These are phyloP conservation scores for Synanthedon tipuliformis DNA, from an alignment of 2,888 invertebrate genomes.

Conservation along the genomic window DNA sequence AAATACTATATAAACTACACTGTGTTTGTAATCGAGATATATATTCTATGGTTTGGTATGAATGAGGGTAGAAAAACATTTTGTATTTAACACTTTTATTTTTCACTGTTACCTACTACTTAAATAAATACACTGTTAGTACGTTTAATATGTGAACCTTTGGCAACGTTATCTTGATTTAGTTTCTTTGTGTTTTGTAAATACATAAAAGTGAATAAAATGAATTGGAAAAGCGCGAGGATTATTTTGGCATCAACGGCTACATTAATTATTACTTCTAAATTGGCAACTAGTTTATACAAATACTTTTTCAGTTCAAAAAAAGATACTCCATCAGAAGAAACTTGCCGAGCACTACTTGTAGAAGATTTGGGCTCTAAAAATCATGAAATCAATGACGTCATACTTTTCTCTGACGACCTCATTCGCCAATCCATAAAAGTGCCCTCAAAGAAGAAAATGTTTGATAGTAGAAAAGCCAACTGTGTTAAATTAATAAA, in stretches of 20 bases:
- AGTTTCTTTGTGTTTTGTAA: too few species aligned
- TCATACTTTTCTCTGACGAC: conserved; percentile 60
- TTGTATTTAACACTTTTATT: too few species aligned
- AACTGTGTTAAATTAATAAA: conserved; percentile 61
- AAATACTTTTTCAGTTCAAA: conserved; percentile 36
- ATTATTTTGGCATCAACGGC: conserved; percentile 53
- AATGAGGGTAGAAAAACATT: too few species aligned
- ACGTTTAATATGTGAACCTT: too few species aligned
- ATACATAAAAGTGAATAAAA: conserved; percentile 9
- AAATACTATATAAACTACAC: too few species aligned
- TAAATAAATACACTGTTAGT: too few species aligned
- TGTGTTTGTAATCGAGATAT: too few species aligned
- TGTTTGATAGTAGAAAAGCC: conserved; percentile 54
- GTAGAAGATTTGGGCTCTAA: conserved; percentile 37
- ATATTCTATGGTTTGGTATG: too few species aligned
- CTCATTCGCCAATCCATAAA: conserved; percentile 43
- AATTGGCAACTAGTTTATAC: conserved; percentile 49
- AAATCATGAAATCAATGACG: conserved; percentile 60
- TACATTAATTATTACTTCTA: conserved; percentile 49
- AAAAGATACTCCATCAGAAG: conserved; percentile 24
- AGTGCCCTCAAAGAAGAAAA: conserved; percentile 46
- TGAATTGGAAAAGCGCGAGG: conserved; percentile 60
- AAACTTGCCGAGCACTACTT: conserved; percentile 39
- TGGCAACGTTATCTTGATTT: too few species aligned
- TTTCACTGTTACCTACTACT: too few species aligned